These are phyloP conservation scores for Leptinotarsa tumamoca DNA, from an alignment of 2,888 invertebrate species.

Conservation along the genomic window DNA sequence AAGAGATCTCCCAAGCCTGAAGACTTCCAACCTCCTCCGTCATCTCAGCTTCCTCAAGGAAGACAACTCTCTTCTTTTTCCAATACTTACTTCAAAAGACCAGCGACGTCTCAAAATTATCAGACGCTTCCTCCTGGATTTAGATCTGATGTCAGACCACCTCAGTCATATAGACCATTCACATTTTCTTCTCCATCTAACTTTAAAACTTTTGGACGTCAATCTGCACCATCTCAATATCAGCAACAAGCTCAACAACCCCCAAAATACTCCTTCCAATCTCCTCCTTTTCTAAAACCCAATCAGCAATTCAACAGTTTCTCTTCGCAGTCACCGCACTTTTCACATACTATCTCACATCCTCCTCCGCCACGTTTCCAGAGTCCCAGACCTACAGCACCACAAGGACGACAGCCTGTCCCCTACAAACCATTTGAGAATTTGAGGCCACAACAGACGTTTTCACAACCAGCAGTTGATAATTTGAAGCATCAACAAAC, in stretches of 20 bases:
- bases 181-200: slow-evolving; percentile 50
- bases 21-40: slow-evolving; percentile 60
- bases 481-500: slow-evolving; percentile 38
- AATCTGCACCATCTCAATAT: slow-evolving; percentile 43
- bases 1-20: slow-evolving; percentile 66
- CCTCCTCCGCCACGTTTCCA: slow-evolving; percentile 54
- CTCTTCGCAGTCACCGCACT: slow-evolving; percentile 43
- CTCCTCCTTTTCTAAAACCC: slow-evolving; percentile 34
- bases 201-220: slow-evolving; percentile 42
- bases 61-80: slow-evolving; percentile 57
- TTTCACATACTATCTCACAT: slow-evolving; percentile 46
- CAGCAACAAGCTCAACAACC: slow-evolving; percentile 52
- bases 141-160: slow-evolving; percentile 59
- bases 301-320: slow-evolving; percentile 41
- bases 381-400: slow-evolving; percentile 55
- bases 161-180: slow-evolving; percentile 71
- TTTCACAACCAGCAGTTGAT: slow-evolving; percentile 47
- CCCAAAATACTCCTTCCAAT: slow-evolving; percentile 44
- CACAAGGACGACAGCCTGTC: slow-evolving; percentile 58
- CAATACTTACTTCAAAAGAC: slow-evolving; percentile 52
- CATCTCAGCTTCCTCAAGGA: slow-evolving; percentile 50
- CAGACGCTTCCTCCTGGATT: slow-evolving; percentile 48
- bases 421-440: slow-evolving; percentile 61
- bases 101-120: slow-evolving; percentile 44
- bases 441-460: slow-evolving; percentile 40